Percentiles rank a stretch among this genome's conserved stretches.
These are phyloP conservation scores for Oceanodroma leucorhoa DNA, from an alignment of 2,797 vertebrate genomes.

Conservation along the genomic window DNA sequence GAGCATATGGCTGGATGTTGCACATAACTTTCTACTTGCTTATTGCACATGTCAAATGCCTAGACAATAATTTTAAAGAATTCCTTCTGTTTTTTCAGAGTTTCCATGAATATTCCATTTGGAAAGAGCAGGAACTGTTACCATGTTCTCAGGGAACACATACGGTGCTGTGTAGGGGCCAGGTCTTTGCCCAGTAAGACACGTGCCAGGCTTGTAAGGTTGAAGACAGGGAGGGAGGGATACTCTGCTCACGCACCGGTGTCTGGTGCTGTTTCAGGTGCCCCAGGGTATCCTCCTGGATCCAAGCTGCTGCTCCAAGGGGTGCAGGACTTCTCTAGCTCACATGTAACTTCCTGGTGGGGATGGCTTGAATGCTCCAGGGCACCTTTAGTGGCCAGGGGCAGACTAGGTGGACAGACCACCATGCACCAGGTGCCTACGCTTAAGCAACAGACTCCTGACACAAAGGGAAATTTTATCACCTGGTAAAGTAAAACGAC, in stretches of 20 bases:
- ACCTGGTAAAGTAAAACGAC: not conserved
- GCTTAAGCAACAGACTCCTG: not conserved
- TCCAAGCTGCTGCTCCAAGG: not conserved
- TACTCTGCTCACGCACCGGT: fast-evolving
- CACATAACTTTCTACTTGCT: not conserved
- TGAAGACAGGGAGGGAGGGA: not conserved
- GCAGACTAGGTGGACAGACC: not conserved
- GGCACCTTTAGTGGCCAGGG: not conserved
- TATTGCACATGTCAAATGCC: not conserved
- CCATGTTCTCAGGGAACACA: not conserved
- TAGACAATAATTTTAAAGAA: not conserved
- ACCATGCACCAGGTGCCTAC: not conserved
- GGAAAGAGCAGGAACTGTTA: not conserved
- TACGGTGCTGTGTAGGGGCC: fast-evolving
- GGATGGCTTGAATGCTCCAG: not conserved
- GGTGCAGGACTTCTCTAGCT: not conserved
- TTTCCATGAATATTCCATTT: not conserved
- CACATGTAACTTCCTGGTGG: not conserved
- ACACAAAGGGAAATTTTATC: not conserved
- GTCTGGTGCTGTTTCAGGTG: not conserved
- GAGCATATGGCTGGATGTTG: not conserved
- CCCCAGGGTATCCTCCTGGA: not conserved
- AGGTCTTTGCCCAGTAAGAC: not conserved
- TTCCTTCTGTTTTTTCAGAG: not conserved
- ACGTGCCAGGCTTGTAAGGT: not conserved